Base-by-base conservation (phyloP, 2,888 invertebrate genomes). In the Drosophila formosana region DNA sequence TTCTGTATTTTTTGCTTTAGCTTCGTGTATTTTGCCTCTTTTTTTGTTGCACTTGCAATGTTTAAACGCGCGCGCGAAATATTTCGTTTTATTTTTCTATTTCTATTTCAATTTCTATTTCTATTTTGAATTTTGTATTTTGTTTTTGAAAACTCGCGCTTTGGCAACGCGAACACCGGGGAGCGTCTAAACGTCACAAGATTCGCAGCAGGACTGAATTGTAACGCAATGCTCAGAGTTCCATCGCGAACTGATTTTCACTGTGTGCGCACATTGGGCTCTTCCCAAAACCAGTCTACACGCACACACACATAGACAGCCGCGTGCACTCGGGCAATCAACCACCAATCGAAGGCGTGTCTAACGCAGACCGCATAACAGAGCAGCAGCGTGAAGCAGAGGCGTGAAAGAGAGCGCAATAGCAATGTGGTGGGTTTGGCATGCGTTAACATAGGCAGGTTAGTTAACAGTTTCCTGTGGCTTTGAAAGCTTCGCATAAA, bases 181-280 rank as follows among this genome's bases (percentile, higher is more conserved):
- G 80, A 79, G 85, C 89, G 81, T 90, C 91, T 89, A 84, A 88
- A 89, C 91, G 90, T 92, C 90, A 89, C 92, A 91, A 92, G 91
- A 91, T 88, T 91, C 92, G 91, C 92, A 92, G 92, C 92, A 92
- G 92, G 92, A 92, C 92, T 92, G 91, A 91, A 91, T 69, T 75
- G 76, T 78, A 78, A 75, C 71, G 78, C 78, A 69, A 58, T 68
- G 72, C 69, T 78, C 80, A 80, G 69, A 76, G 75, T 76, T 73
- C 78, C 75, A 78, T 78, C 66, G 74, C 78, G 75, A 78, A 76
- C 75, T 76, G 78, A 78, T 66, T 76, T 77, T 62, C 67, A 28
- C 57, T 58, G 66, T 72, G 63, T 37, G 73, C 65, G 58, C 73
- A 72, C 77, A 67, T 57, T 76, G 67, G 72, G 58, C 77, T 57